Evolutionary conservation across 2,888 invertebrate genomes (phyloP), one percentile per base, ranked within the genome.

Genomic region (Scelioninae gen. 2): DNA sequence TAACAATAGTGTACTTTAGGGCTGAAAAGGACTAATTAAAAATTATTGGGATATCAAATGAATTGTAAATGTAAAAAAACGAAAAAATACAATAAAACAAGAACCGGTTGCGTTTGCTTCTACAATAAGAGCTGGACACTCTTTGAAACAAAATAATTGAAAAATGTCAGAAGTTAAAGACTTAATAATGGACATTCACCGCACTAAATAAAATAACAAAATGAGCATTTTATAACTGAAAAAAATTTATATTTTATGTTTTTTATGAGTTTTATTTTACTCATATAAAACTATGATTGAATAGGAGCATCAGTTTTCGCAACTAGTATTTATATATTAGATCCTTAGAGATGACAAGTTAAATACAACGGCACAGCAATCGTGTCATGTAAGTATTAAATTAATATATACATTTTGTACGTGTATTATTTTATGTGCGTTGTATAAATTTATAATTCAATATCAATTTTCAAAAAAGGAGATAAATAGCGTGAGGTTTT

Each of bases 281-380:
- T 46, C 7, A 16, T n/a, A 55, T 37, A 37, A 65, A 65, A 46
- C 33, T 45, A 55, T 46, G 37, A 65, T 52, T 50, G 52, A 48
- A 63, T 52, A 19, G 31, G 25, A 63, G 52, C 41, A 63, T 52
- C 61, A 19, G 61, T 50, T 61, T 50, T 50, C 22, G n/a, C 39
- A 39, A 39, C 35, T 22, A 35, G 45, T n/a, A n/a, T n/a, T n/a
- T n/a, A n/a, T 58, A 53, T 16, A 53, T 37, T 22, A 1, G 39
- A 1, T 46, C 57, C 45, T 13, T n/a, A 22, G 46, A 46, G 58
- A 46, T 43, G 22, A 57, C 33, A 33, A 57, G 43, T 28, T 22
- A 16, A 15, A 18, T 50, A 33, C 28, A 50, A 50, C 31, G 50
- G 9, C 50, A 50, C 5, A 50, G 48, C n/a, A 16, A 16, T 19